Evolutionary conservation across 2,113 vertebrate species (phyloP).

Genomic region (Seriola aureovittata): DNA sequence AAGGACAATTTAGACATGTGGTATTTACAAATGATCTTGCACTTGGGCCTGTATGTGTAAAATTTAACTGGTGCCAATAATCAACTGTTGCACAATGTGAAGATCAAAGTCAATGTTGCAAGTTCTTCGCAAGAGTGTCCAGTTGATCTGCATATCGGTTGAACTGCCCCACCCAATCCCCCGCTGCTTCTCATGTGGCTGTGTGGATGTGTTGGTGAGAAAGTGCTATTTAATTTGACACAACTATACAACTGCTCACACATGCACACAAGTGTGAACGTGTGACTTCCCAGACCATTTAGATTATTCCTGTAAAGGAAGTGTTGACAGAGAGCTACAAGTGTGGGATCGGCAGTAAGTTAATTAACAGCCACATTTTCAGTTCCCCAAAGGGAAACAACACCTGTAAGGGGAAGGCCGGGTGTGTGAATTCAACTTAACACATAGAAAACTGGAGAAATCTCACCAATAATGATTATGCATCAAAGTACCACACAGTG

Average conservation of each 20-base stretch:
- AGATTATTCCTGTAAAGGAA: conserved; percentile 73
- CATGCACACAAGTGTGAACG: conserved; percentile 61
- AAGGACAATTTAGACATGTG: too few species aligned
- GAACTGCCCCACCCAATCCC: not conserved
- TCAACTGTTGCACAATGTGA: not conserved
- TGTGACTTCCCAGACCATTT: conserved; percentile 73
- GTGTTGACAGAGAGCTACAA: conserved; percentile 74
- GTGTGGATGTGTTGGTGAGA: conserved; percentile 26
- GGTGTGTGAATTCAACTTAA: conserved; percentile 53
- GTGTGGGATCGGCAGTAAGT: conserved; percentile 49
- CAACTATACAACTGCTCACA: conserved; percentile 16
- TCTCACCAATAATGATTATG: conserved; percentile 45
- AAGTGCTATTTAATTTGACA: conserved; percentile 21
- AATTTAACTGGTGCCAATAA: not conserved
- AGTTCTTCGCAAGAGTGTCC: not conserved
- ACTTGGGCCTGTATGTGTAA: not conserved
- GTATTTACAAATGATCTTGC: too few species aligned
- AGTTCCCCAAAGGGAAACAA: conserved; percentile 55
- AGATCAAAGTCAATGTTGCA: not conserved
- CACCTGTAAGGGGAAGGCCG: conserved; percentile 52
- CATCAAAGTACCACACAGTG: conserved; percentile 25
- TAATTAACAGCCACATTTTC: conserved; percentile 76
- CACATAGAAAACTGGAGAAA: conserved; percentile 48
- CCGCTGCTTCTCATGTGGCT: not conserved
- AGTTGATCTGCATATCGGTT: not conserved